Evolutionary conservation across 1,140 invertebrate species (phyloP).

Genomic region (Drosophila persimilis): DNA sequence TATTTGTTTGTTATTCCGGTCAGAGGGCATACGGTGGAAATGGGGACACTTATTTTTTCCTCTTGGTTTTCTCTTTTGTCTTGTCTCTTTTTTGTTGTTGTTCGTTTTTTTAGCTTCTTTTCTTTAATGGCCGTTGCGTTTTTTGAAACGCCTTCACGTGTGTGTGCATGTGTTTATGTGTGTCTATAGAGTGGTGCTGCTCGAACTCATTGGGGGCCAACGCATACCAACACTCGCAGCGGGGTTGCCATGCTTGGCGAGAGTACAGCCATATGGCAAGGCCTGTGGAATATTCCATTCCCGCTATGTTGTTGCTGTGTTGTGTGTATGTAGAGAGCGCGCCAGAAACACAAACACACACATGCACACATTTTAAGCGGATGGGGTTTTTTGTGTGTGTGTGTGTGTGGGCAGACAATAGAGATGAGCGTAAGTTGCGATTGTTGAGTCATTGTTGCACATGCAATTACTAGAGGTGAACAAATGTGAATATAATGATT

Average conservation of each 20-base stretch:
- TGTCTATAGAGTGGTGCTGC: constrained; percentile 13
- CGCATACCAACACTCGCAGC: constrained; percentile 1
- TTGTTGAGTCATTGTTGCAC: constrained; percentile 51
- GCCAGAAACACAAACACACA: no score
- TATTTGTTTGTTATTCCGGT: not conserved
- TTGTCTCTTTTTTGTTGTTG: not conserved
- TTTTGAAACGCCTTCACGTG: constrained; percentile 18
- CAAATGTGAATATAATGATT: not conserved
- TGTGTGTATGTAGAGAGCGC: not conserved
- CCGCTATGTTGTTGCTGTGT: constrained; percentile 27
- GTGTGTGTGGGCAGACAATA: constrained; percentile 32
- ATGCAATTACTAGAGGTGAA: constrained; percentile 47
- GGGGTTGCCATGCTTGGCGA: constrained; percentile 58
- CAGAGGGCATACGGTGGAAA: no score
- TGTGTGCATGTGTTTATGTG: not conserved
- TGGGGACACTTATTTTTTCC: no score
- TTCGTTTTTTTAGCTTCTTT: constrained; percentile 11
- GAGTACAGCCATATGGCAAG: constrained; percentile 58
- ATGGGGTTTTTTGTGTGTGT: not conserved
- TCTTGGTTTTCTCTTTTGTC: constrained; percentile 7
- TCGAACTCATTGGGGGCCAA: constrained; percentile 29
- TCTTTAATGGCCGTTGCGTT: constrained; percentile 2
- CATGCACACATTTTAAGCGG: not conserved
- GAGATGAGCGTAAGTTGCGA: constrained; percentile 42
- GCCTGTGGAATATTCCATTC: constrained; percentile 70